These are phyloP conservation scores for Parazoanthus swiftii DNA, from an alignment of 92 coral and sea anemone genomes.

Conservation along the genomic window DNA sequence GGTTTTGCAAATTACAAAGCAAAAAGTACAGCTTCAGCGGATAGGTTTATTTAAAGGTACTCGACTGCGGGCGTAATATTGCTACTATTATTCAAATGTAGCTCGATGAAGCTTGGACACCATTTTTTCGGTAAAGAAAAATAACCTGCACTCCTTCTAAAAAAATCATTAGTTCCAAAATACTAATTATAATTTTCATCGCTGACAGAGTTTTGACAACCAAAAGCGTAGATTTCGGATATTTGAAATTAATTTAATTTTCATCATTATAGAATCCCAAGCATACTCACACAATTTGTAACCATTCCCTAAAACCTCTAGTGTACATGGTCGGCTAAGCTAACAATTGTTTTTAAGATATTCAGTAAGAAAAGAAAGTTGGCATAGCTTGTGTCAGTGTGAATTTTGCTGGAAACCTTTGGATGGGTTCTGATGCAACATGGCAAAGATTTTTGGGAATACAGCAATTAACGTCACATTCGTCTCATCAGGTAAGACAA, in stretches of 20 bases:
- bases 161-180: neutral
- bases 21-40: neutral
- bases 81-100: neutral
- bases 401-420: neutral
- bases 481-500: neutral
- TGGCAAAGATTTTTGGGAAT: neutral
- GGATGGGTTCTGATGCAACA: neutral
- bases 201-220: neutral
- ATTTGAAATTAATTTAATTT: neutral
- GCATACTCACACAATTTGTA: neutral
- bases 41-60: too few relatives aligned
- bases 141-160: neutral
- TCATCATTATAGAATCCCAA: neutral
- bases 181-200: neutral
- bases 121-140: neutral
- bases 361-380: too few relatives aligned
- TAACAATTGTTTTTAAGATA: too few relatives aligned
- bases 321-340: too few relatives aligned
- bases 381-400: neutral
- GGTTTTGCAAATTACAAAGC: neutral
- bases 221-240: neutral
- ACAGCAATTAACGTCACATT: neutral
- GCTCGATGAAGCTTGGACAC: neutral
- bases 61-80: neutral
- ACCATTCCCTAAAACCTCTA: neutral